Base-by-base conservation (phyloP, 2,113 vertebrate species). In the Rhinogobius similis region DNA sequence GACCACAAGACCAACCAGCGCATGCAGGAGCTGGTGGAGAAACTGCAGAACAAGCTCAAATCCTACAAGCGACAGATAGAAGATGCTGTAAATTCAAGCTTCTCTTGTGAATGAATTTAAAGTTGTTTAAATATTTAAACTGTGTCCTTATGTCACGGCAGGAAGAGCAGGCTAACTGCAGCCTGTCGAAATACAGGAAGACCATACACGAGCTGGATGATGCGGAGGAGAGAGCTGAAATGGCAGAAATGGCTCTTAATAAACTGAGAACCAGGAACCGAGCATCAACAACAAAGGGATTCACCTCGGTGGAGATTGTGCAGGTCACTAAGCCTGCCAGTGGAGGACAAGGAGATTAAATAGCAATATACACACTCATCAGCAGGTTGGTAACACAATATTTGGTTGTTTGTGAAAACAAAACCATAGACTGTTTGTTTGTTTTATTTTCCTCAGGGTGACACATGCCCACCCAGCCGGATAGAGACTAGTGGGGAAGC, bases 131-230 rank as follows among this genome's bases (percentile, higher is more conserved):
- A 61, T 2, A 38, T 61, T n/a, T 5, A 61, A 36, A 38, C 0
- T 24, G 16, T 8, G 0, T 44, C 6, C 38, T 14, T 21, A 10
- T 53, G 69, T 36, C 10, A 0, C 41, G 75, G 7, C 21, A 92
- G 91, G 88, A 94, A 77, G 78, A 93, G 66, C 88, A 94, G 56
- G 90, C 86, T 56, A 94, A 85, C 73, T 81, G 89, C 76, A 94
- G 78, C 65, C 71, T 92, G 77, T 88, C 87, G 20, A 85, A 75
- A 72, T 90, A 93, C 75, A 86, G 76, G 53, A 92, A 94, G 76
- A 90, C 81, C 0, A 48, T 75, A 11, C 78, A 89, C 0, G 68
- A 93, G 6, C 64, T 87, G 67, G 90, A 91, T 0, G 89, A 93
- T 0, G 89, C 89, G 0, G 85, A 94, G 72, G 90, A 94, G 53